Evolutionary conservation across 2,888 invertebrate species (phyloP).

Genomic region (Chironomus tentans): DNA sequence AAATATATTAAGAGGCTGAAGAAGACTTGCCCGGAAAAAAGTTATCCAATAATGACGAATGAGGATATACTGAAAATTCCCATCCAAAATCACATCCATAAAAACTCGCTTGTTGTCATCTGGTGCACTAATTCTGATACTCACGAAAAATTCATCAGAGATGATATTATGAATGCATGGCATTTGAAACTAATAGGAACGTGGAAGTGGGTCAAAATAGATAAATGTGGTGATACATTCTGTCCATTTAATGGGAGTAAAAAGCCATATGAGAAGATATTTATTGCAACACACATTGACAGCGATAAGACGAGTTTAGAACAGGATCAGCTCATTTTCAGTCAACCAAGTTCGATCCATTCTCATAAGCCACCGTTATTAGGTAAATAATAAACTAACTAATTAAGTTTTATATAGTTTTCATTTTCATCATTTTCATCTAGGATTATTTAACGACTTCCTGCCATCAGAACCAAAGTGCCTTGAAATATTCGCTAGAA

Average conservation of each 20-base stretch:
- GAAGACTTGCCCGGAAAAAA: constrained; percentile 49
- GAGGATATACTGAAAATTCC: constrained; percentile 64
- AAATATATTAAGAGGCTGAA: constrained; percentile 81
- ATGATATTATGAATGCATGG: constrained; percentile 73
- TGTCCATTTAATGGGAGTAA: constrained; percentile 64
- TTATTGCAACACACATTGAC: constrained; percentile 47
- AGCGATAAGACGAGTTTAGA: constrained; percentile 43
- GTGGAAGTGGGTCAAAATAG: constrained; percentile 87
- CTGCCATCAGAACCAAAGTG: constrained; percentile 48
- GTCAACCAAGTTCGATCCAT: constrained; percentile 85
- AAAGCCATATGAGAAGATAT: constrained; percentile 79
- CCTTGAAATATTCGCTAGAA: constrained; percentile 87
- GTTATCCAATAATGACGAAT: constrained; percentile 72
- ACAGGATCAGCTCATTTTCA: constrained; percentile 46
- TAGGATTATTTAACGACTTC: constrained; percentile 47
- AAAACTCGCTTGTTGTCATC: constrained; percentile 62
- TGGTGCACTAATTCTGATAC: constrained; percentile 87
- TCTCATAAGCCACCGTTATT: constrained; percentile 89
- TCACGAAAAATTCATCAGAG: constrained; percentile 57
- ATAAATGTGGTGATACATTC: constrained; percentile 56
- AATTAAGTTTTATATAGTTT: not conserved
- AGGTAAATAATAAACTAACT: constrained; percentile 45
- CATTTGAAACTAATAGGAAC: constrained; percentile 58
- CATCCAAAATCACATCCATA: constrained; percentile 50
- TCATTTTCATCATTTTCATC: constrained; percentile 7